Conservation (phyloP, 2,113 vertebrate species). For the Hipposideros armiger region DNA sequence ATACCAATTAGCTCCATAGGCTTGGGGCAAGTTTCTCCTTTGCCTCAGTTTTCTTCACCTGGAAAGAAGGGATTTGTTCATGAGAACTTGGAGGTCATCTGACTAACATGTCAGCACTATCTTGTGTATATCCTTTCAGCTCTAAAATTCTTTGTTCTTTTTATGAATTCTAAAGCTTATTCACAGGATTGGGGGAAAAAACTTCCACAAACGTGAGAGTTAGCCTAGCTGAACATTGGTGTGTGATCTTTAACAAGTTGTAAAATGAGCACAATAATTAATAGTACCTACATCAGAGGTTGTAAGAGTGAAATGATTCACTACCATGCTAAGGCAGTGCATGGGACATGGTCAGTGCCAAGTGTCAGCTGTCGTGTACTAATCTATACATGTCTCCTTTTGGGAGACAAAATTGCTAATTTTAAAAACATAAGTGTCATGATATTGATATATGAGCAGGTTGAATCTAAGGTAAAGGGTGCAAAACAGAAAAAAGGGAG, state of each 20-base stretch:
- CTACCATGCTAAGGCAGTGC: not conserved
- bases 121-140: not conserved
- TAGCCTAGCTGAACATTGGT: not conserved
- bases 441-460: not conserved
- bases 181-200: not conserved
- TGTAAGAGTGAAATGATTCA: not conserved
- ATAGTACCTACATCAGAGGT: not conserved
- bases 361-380: not conserved
- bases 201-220: not conserved
- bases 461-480: not conserved
- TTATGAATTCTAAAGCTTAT: not conserved
- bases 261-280: not conserved
- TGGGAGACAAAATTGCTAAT: not conserved
- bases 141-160: conserved; percentile 17
- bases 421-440: not conserved
- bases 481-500: not conserved
- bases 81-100: not conserved
- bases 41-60: conserved; percentile 12
- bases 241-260: not conserved
- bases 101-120: not conserved
- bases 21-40: not conserved
- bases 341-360: not conserved
- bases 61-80: not conserved
- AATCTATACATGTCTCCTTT: not conserved
- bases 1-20: not conserved